phyloP scores from a whole-genome alignment of 2,888 invertebrate species.

The Neoaliturus tenellus region DNA sequence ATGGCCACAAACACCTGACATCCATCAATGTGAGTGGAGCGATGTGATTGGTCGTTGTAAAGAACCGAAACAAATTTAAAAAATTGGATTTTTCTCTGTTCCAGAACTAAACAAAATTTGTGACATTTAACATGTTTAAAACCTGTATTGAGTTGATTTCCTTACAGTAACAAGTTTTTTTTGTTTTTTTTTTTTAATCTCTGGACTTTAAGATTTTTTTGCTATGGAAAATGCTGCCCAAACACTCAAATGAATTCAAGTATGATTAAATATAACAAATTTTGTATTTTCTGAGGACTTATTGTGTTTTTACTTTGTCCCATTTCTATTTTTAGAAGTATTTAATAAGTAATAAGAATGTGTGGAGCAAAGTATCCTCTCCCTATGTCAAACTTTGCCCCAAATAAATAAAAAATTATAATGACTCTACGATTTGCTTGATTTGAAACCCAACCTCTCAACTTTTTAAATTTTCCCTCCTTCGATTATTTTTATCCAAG shows the following conservation, averaged over 20 bases:
- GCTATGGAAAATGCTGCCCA: too few relatives aligned
- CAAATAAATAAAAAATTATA: not conserved
- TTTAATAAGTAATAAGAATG: too few relatives aligned
- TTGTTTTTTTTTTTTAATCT: too few relatives aligned
- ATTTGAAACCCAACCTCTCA: too few relatives aligned
- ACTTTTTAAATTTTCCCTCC: too few relatives aligned
- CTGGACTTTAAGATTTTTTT: too few relatives aligned
- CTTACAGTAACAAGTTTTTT: too few relatives aligned
- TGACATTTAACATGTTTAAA: not conserved
- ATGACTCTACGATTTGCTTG: too few relatives aligned
- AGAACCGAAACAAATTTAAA: not conserved
- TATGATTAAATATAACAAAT: not conserved
- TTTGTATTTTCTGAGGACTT: not conserved
- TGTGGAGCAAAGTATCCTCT: not conserved
- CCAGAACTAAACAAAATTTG: not conserved
- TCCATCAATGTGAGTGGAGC: not conserved
- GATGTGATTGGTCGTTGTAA: not conserved
- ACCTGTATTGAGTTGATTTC: too few relatives aligned
- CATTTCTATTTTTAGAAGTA: not conserved
- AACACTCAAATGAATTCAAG: not conserved
- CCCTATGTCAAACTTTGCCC: not conserved
- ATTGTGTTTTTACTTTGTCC: not conserved
- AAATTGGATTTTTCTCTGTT: not conserved
- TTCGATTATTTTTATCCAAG: too few relatives aligned
- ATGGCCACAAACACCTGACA: not conserved